Percentiles rank a stretch among this genome's conserved stretches.
Conservation (phyloP, 2,113 vertebrate species). For the Campylorhamphus procurvoides region DNA sequence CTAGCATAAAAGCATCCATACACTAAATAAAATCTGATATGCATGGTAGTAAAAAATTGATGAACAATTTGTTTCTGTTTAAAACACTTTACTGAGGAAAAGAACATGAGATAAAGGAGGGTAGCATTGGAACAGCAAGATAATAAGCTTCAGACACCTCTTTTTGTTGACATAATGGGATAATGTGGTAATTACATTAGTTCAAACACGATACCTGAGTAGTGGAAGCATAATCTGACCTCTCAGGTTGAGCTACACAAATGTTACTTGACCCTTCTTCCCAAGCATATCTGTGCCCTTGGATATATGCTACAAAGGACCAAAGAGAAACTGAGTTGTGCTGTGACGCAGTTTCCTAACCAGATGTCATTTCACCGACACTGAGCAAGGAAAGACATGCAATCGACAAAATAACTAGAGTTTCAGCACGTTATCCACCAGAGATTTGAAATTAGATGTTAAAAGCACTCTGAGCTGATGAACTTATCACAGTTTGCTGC, state of each 20-base stretch:
- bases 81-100: background rate
- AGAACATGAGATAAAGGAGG: background rate
- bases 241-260: background rate
- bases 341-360: background rate
- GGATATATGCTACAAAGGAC: background rate
- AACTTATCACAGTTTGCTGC: background rate
- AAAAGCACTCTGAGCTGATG: background rate
- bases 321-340: background rate
- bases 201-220: background rate
- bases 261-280: background rate
- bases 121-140: background rate
- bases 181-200: background rate
- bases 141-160: background rate
- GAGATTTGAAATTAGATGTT: background rate
- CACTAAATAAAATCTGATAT: background rate
- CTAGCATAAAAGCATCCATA: background rate
- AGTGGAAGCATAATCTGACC: background rate
- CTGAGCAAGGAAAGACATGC: background rate
- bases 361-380: background rate
- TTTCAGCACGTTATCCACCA: background rate
- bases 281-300: background rate
- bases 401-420: slow-evolving; percentile 9
- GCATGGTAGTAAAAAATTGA: background rate
- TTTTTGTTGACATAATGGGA: slow-evolving; percentile 14
- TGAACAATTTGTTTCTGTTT: background rate